Conservation (phyloP, 2,113 vertebrate species). For the Hiodon tergisus region DNA sequence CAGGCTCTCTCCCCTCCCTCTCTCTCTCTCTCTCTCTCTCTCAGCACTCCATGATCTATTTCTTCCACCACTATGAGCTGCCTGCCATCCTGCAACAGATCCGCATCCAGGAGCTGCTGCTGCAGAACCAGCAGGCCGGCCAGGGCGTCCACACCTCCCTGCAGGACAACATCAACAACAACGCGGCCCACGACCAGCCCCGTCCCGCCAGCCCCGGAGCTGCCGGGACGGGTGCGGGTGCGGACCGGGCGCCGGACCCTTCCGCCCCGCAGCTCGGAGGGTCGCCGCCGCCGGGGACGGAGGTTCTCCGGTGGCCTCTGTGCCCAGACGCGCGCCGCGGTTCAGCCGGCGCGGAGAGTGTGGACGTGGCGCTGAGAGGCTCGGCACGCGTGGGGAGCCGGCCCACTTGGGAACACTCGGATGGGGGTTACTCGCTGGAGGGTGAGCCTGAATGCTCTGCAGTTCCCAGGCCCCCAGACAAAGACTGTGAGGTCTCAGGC, state of each 20-base stretch:
- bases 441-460: constrained; percentile 17
- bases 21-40: background rate
- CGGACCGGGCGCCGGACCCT: constrained; percentile 83
- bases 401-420: background rate
- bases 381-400: no score
- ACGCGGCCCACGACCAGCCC: constrained; percentile 45
- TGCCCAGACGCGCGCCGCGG: constrained; percentile 2
- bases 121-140: constrained; percentile 85
- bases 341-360: constrained; percentile 40
- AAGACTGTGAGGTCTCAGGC: constrained; percentile 40
- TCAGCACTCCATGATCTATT: constrained; percentile 98
- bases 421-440: background rate
- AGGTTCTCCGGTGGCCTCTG: background rate
- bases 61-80: constrained; percentile 97
- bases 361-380: constrained; percentile 41
- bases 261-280: constrained; percentile 61
- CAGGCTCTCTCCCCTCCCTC: background rate
- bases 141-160: constrained; percentile 78
- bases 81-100: constrained; percentile 95
- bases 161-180: constrained; percentile 95
- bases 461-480: constrained; percentile 24
- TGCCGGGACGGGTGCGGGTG: constrained; percentile 48
- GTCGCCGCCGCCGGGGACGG: constrained; percentile 15
- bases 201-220: background rate
- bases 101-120: constrained; percentile 91